Evolutionary conservation across 2,113 vertebrate genomes (phyloP).

Genomic region (Larimichthys crocea): DNA sequence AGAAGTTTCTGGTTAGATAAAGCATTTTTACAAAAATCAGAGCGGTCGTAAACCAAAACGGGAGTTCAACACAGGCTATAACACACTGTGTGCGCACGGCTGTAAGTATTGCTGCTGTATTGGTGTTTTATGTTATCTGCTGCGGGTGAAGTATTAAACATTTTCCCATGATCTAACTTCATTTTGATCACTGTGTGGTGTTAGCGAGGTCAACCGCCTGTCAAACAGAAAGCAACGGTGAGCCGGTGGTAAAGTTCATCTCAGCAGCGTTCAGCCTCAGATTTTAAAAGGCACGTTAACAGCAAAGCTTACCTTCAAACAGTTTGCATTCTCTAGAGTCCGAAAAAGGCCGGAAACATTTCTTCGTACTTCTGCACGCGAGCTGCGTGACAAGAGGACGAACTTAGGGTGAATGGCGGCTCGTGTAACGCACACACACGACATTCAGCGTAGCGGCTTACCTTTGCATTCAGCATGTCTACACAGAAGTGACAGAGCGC

Average conservation of each 20-base stretch:
- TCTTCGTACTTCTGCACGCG: slow-evolving; percentile 94
- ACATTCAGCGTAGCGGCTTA: slow-evolving; percentile 40
- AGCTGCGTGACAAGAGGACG: slow-evolving; percentile 77
- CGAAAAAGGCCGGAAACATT: slow-evolving; percentile 93
- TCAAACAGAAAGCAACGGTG: not conserved
- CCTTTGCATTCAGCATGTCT: slow-evolving; percentile 95
- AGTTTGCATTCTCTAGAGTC: slow-evolving; percentile 93
- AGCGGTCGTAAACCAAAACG: too few relatives aligned
- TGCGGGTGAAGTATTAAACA: not conserved
- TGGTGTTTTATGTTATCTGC: not conserved
- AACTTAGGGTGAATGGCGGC: not conserved
- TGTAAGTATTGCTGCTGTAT: too few relatives aligned
- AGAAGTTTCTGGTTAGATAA: slow-evolving; percentile 88
- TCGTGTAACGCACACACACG: accelerated
- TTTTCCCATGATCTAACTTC: not conserved
- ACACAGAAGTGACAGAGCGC: slow-evolving; percentile 95
- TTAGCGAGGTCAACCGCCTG: not conserved
- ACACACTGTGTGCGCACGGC: not conserved
- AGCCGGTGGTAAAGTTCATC: not conserved
- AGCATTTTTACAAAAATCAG: not conserved
- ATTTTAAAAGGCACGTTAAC: not conserved
- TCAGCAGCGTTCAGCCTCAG: not conserved
- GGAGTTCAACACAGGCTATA: not conserved
- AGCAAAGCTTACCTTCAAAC: slow-evolving; percentile 86
- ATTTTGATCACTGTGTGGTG: not conserved